Conservation (phyloP, 2,888 invertebrate genomes). For the Hyalella azteca region DNA sequence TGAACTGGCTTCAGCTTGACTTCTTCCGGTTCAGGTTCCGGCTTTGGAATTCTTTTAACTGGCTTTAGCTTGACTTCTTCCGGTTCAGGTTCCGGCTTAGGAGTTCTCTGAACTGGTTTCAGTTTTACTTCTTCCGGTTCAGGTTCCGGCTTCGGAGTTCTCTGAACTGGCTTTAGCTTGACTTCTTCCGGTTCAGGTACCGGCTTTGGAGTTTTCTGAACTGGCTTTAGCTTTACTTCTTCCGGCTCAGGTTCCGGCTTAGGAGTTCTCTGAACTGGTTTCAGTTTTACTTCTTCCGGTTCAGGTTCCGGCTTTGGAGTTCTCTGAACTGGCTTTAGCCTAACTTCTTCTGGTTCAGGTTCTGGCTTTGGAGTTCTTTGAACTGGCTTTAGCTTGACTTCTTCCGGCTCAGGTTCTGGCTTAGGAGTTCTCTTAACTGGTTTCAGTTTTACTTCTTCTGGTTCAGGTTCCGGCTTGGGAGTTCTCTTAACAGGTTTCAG, state of each 20-base stretch:
- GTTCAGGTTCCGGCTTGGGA: slow-evolving; percentile 26
- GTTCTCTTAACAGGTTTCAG: slow-evolving; percentile 8
- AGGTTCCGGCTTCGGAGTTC: slow-evolving; percentile 10
- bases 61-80: slow-evolving; percentile 10
- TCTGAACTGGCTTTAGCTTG: not conserved
- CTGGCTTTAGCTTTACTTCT: not conserved
- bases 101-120: slow-evolving; percentile 15
- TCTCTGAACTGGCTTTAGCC: slow-evolving; percentile 8
- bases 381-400: slow-evolving; percentile 9
- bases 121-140: slow-evolving; percentile 18
- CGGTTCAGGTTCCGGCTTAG: slow-evolving; percentile 31
- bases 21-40: not conserved
- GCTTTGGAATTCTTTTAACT: not conserved
- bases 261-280: not conserved
- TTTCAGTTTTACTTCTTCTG: slow-evolving; percentile 27
- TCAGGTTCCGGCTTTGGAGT: slow-evolving; percentile 13
- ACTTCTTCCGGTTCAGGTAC: not conserved
- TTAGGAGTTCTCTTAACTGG: slow-evolving; percentile 27
- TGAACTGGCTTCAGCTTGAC: not conserved
- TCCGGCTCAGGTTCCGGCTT: not conserved
- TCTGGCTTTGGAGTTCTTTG: not conserved
- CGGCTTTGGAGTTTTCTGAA: not conserved
- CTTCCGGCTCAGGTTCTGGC: slow-evolving; percentile 11
- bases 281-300: not conserved
- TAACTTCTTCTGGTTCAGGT: slow-evolving; percentile 19